Percentiles rank a stretch among this genome's conserved stretches.
Conservation (phyloP, 2,888 invertebrate species). For the Himalopsyche tibetana region DNA sequence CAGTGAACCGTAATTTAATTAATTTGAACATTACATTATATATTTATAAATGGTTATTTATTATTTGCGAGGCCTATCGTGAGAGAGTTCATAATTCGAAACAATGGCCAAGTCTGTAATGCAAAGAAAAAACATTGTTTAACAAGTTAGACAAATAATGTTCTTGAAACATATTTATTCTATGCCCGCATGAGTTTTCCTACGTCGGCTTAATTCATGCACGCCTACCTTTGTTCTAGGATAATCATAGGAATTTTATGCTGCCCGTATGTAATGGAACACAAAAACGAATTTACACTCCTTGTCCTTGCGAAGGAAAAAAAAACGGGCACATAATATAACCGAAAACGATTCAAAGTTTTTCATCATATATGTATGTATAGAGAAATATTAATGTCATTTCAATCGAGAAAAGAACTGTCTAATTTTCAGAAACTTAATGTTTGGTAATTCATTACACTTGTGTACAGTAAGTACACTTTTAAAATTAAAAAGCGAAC, state of each 20-base stretch:
- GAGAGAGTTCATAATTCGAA: neutral
- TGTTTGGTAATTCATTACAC: too few species aligned
- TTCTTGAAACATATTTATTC: constrained; percentile 26
- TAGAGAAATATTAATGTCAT: too few species aligned
- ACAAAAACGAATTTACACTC: too few species aligned
- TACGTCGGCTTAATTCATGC: neutral
- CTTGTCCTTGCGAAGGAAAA: too few species aligned
- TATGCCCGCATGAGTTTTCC: constrained; percentile 26
- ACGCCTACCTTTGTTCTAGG: constrained; percentile 26
- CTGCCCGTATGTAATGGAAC: constrained; percentile 7
- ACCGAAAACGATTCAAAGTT: too few species aligned
- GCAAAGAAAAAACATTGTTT: neutral
- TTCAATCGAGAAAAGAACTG: too few species aligned
- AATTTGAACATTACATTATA: neutral
- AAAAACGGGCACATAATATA: too few species aligned
- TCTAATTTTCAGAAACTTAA: too few species aligned
- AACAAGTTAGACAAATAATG: constrained; percentile 16
- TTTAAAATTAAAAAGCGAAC: too few species aligned
- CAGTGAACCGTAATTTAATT: neutral
- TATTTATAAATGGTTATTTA: neutral
- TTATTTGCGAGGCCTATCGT: constrained; percentile 3
- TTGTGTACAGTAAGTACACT: too few species aligned
- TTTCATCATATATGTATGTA: too few species aligned
- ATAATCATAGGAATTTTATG: neutral
- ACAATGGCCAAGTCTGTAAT: neutral